Base-by-base conservation (phyloP, 2,888 invertebrate genomes). In the Volucella zonaria region DNA sequence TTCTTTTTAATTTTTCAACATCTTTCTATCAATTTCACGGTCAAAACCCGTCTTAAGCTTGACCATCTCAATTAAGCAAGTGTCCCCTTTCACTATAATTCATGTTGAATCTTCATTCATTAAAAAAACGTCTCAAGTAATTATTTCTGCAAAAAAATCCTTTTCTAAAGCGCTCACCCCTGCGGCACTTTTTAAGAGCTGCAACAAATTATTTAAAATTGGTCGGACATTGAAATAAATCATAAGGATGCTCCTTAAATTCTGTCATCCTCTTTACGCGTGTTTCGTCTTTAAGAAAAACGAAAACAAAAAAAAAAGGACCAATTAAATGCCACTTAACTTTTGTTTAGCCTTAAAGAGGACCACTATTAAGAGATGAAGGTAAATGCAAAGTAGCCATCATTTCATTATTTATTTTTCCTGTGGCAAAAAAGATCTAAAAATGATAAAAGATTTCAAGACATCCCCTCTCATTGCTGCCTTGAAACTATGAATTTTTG, bases 201-300 rank as follows among this genome's bases (percentile, higher is more conserved):
- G 47, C 49, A n/a, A 56, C 56, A 75, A 68, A 67, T 73, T 82
- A 73, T 73, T 68, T 79, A 45, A 79, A 74, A 74, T 70, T 74
- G 64, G 47, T 67, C 40, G 73, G 38, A 59, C 61, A 51, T 68
- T 78, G 73, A 82, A 78, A 82, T 82, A 82, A 74, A 79, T 78
- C 73, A 58, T 66, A 58, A 79, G 66, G 14, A 62, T 52, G 52
- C 78, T 79, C 51, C 18, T 11, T 12, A 51, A 58, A 77, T 14
- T 66, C 42, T 23, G n/a, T 15, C 12, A 18, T 56, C 58, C 42
- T 31, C 14, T 56, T 64, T 4, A 38, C 38, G 45, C 38, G 15
- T 40, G 49, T 52, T 59, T 66, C 3, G n/a, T 12, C n/a, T 59
- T 10, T 61, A 51, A 64, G 62, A 74, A n/a, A n/a, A n/a, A n/a